Base-by-base conservation (phyloP, 1,140 invertebrate species). In the Scaptomyza graminum region DNA sequence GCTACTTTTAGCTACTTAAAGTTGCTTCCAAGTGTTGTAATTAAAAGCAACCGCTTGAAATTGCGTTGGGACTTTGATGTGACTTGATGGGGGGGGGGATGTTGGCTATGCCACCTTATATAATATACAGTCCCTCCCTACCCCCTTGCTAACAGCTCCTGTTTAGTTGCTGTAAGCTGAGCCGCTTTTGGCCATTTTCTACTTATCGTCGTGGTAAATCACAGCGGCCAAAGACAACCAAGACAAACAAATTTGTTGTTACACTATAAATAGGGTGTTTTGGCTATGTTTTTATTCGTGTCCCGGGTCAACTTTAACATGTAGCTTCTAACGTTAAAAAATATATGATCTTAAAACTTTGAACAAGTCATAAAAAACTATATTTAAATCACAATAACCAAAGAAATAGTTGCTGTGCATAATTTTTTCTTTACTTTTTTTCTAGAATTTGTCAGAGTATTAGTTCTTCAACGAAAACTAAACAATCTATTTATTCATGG, bases 1-100 rank as follows among this genome's bases (percentile, higher is more conserved):
- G 56, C 57, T 55, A 75, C 79, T 79, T 76, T 34, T 49, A 63
- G 67, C 60, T 81, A 69, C 81, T 85, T 85, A 59, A 37, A 34
- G 44, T 34, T 25, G 56, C 43, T 46, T 46, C 57, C 70, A 87
- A 79, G 82, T 88, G 82, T 76, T 82, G 54, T 82, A 87, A 87
- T 87, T 87, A 87, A 82, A 87, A 88, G 64, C 56, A 67, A 18
- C 51, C 28, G 69, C 51, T 46, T 41, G 18, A 25, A 25, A 56
- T 34, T 37, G 25, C 25, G 6, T 51, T 11, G 8, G 8, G 46
- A 12, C 49, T 64, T 65, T 60, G 46, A 60, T 72, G 46, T 52
- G 44, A 4, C 49, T 44, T 46, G 49, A 12, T n/a, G n/a, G n/a
- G 18, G 37, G 46, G 52, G 13, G 15, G 13, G n/a, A 16, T 56